Base-by-base conservation (phyloP, 2,113 vertebrate species). In the Heterocephalus glaber region DNA sequence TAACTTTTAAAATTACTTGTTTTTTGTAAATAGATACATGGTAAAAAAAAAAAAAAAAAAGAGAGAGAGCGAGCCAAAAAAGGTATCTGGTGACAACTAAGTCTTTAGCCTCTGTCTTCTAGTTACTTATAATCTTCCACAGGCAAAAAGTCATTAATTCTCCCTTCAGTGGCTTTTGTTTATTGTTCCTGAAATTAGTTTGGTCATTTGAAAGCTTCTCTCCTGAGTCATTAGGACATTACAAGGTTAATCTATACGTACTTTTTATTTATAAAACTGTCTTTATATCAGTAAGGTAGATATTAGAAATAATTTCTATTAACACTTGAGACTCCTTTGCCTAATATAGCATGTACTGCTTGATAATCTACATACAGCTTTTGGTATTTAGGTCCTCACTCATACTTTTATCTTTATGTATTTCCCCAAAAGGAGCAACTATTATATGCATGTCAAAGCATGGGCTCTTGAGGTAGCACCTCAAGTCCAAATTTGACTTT, bases 181-280 rank as follows among this genome's bases (percentile, higher is more conserved):
- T 92, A 74, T 54, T 94, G 76, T 82, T 96, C 26, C 44, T 41
- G 65, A 85, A 95, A 83, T 90, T 82, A 89, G 58, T 56, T 90
- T 89, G 65, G 54, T 83, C 19, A 44, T 87, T 94, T 92, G 54
- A 54, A 82, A 86, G 49, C 17, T 58, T 92, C 11, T 86, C 26
- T 86, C 81, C 52, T 5, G 47, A 92, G 70, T 83, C 61, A 95
- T 0, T 6, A 20, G 90, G 19, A 28, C 28, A 81, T 65, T 35
- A 56, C 49, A 66, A 54, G 60, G 35, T 91, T 84, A 88, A 89
- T 72, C 7, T 26, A 54, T 54, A 24, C 2, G 26, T 54, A 41
- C 1, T 33, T 93, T 90, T 91, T 86, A 47, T 86, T 47, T 82
- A 52, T 33, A 81, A 89, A 80, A 92, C 22, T 74, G 3, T 60